Percentiles rank a stretch among this genome's conserved stretches.
phyloP scores from a whole-genome alignment of 2,113 vertebrate genomes.

The Lethenteron camtschaticum region DNA sequence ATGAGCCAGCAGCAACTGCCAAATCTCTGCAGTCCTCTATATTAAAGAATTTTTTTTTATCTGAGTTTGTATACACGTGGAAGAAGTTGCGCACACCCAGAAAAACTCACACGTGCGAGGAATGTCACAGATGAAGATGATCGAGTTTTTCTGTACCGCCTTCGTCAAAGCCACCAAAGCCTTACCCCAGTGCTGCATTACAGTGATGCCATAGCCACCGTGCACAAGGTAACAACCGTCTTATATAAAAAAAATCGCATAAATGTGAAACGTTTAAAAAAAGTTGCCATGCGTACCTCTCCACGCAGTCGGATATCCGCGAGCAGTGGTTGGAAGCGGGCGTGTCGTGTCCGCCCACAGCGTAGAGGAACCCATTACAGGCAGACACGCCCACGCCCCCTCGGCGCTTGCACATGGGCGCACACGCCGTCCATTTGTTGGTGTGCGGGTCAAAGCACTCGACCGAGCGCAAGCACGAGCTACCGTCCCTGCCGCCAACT shows the following conservation, averaged over 20 bases:
- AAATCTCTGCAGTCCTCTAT: too few relatives aligned
- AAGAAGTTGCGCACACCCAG: too few relatives aligned
- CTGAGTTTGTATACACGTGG: too few relatives aligned
- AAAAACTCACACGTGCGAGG: too few relatives aligned
- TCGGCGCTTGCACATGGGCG: constrained; percentile 83
- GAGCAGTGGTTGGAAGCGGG: constrained; percentile 73
- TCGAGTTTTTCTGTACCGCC: too few relatives aligned
- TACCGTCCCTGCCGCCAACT: constrained; percentile 88
- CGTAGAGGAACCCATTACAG: constrained; percentile 82
- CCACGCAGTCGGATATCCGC: constrained; percentile 77
- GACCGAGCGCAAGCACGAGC: constrained; percentile 84
- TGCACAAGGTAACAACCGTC: too few relatives aligned
- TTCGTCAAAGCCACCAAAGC: too few relatives aligned
- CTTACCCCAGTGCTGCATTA: too few relatives aligned
- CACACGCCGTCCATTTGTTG: constrained; percentile 78
- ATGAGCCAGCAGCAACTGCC: too few relatives aligned
- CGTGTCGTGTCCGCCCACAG: constrained; percentile 82
- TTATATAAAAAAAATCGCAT: neutral
- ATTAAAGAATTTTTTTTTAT: too few relatives aligned
- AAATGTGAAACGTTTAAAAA: neutral
- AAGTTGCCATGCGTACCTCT: constrained; percentile 35
- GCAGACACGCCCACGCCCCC: constrained; percentile 87
- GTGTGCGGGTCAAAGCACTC: constrained; percentile 97
- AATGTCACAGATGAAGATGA: too few relatives aligned
- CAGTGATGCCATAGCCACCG: too few relatives aligned